phyloP scores from a whole-genome alignment of 2,888 invertebrate genomes.

The Galerucella nymphaeae region DNA sequence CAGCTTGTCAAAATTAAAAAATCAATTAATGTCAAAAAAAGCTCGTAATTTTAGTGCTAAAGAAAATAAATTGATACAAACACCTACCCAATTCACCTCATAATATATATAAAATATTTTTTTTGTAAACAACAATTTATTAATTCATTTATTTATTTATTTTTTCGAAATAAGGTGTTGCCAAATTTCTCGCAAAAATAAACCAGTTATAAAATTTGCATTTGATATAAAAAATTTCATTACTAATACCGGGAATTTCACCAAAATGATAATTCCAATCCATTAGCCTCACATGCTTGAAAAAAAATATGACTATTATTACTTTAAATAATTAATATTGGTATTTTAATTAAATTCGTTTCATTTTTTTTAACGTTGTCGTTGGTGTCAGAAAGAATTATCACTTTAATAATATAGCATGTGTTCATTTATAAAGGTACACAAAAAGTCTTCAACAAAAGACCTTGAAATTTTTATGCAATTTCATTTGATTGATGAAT shows the following conservation, averaged over 20 bases:
- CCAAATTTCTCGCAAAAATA: background rate
- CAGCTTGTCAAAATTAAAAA: background rate
- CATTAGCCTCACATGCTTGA: too few relatives aligned
- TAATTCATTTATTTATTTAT: too few relatives aligned
- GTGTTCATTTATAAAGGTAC: slow-evolving; percentile 8
- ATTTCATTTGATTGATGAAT: slow-evolving; percentile 24
- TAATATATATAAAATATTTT: background rate
- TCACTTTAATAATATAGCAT: slow-evolving; percentile 22
- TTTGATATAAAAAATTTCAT: background rate
- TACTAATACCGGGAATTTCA: background rate
- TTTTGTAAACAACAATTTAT: background rate
- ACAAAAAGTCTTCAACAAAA: background rate
- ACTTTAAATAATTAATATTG: background rate
- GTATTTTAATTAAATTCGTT: background rate
- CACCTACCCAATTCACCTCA: background rate
- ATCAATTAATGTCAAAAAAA: background rate
- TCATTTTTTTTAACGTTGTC: background rate
- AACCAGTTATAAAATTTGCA: slow-evolving; percentile 7
- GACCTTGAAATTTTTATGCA: slow-evolving; percentile 26
- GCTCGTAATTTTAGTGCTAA: background rate
- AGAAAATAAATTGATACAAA: background rate
- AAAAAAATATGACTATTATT: background rate
- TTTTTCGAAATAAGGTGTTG: background rate
- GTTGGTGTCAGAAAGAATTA: slow-evolving; percentile 4
- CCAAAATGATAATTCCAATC: too few relatives aligned